These are phyloP conservation scores for Brevipalpus yothersi DNA, from an alignment of 1,140 invertebrate species.

Conservation along the genomic window DNA sequence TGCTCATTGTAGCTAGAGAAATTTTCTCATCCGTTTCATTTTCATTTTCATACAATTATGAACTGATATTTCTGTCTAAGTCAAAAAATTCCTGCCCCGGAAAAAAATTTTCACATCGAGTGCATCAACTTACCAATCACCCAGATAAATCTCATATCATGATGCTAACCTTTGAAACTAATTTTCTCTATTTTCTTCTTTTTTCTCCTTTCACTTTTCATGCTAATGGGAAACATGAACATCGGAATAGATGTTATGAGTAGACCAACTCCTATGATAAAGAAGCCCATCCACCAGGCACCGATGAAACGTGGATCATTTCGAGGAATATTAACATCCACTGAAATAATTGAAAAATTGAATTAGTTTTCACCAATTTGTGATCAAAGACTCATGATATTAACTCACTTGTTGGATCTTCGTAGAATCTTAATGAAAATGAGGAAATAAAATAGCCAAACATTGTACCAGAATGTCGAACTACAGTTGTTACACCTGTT, in stretches of 20 bases:
- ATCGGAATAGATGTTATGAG: constrained; percentile 13
- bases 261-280: constrained; percentile 12
- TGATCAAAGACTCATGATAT: background rate
- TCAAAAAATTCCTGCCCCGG: too few species aligned
- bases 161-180: background rate
- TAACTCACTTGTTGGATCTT: constrained; percentile 12
- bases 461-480: constrained; percentile 12
- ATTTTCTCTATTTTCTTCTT: background rate
- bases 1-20: too few species aligned
- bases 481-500: constrained; percentile 5
- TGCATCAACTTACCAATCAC: too few species aligned
- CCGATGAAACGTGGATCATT: constrained; percentile 23
- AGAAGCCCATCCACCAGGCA: constrained; percentile 29
- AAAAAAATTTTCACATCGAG: too few species aligned
- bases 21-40: too few species aligned
- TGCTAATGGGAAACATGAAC: constrained; percentile 13
- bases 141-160: background rate
- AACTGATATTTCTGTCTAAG: too few species aligned
- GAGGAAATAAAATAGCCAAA: constrained; percentile 13
- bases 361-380: background rate
- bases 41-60: too few species aligned
- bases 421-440: constrained; percentile 11
- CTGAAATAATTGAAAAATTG: background rate
- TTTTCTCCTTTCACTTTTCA: background rate
- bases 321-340: constrained; percentile 12